Base-by-base conservation (phyloP, 2,888 invertebrate species). In the Cynaeus angustus region DNA sequence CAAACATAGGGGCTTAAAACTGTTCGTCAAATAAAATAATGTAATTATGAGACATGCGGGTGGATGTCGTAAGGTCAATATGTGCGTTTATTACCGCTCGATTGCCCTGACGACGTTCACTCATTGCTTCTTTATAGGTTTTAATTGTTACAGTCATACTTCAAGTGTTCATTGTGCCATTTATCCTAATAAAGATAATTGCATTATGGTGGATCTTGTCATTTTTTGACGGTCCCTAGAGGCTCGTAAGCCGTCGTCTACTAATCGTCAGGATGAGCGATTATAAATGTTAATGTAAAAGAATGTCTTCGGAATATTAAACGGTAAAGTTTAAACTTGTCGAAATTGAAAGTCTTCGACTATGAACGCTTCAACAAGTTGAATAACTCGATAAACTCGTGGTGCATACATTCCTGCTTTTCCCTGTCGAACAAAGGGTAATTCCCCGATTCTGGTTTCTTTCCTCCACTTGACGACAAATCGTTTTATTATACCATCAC, bases 21-120 rank as follows among this genome's bases (percentile, higher is more conserved):
- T 21, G 64, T 53, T 62, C 64, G 43, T 64, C 45, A 64, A 64
- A 53, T 64, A 53, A 43, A 64, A 64, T 53, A 64, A 64, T 38
- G 52, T 37, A 41, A 64, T 64, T 64, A 64, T 43, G 64, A 13
- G 38, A 10, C 62, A 62, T 62, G 50, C 41, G 62, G 62, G 62
- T 10, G 9, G n/a, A 50, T 10, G 28, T 28, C 8, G 12, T 13
- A 13, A 30, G 59, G 46, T 59, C 59, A 59, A 59, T 59, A 46
- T 61, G 48, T 33, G 33, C n/a, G n/a, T n/a, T 58, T 43, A 48
- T 50, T n/a, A 41, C 4, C 56, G 14, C 12, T 37, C 38, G 56
- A 56, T 56, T 41, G 56, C 6, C 16, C 33, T 59, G 59, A 59
- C 59, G 16, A 46, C 46, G 61, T 0, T 61, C 37, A 48, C 61